Base-by-base conservation (phyloP, 2,113 vertebrate species). In the Atrichornis clamosus region DNA sequence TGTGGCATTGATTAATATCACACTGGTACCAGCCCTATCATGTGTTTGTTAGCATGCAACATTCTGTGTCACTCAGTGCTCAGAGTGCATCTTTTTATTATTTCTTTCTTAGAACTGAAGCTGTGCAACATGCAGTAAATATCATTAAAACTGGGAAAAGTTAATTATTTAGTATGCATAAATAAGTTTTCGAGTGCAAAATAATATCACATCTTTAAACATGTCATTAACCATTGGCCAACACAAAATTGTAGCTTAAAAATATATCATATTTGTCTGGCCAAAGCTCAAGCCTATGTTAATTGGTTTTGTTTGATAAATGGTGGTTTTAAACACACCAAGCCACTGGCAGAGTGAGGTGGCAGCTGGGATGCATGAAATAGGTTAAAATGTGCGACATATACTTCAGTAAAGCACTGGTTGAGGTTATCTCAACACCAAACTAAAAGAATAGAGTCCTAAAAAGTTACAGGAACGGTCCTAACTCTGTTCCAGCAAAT, bases 11-110 rank as follows among this genome's bases (percentile, higher is more conserved):
- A 56, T 68, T 37, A 84, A 13, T 39, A 72, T 26, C 32, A 39
- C 46, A 41, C 46, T 74, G 59, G 9, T 33, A 88, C n/a, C 35
- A 15, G 14, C 23, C 27, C 28, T 55, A 19, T 52, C 13, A 6
- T 4, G 2, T 35, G 26, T 41, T 72, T 7, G 1, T 60, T 53
- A 53, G 12, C 2, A 0, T 63, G 14, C 21, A 52, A 35, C 0
- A 0, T 39, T 55, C 24, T 15, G 18, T n/a, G 72, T 15, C 75
- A 46, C 39, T 84, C 6, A 1, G 11, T 58, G 39, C 32, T 80
- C 41, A 50, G 55, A 46, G 19, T 21, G 9, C 24, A 53, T 4
- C 15, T 30, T 73, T 39, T 35, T 41, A 46, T 19, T 26, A 30
- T 39, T 73, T 58, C 9, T 76, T 86, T 80, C 56, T 67, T 63